A percentile compares a stretch with the other conserved stretches of the same genome.
Conservation (phyloP, 2,797 vertebrate genomes). For the Alca torda region DNA sequence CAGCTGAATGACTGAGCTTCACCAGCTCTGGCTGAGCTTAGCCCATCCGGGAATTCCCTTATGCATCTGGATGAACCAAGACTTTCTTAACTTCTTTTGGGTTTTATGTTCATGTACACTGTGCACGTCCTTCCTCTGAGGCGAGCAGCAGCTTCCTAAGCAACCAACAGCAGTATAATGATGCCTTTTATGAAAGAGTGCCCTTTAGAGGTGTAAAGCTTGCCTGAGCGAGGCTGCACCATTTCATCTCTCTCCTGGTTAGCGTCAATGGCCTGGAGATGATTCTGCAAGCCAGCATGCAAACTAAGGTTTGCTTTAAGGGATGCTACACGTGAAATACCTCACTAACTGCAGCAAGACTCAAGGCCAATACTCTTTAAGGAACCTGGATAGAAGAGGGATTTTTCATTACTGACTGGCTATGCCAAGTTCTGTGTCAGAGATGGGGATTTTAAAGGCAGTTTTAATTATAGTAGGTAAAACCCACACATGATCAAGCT, state of each 20-base stretch:
- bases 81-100: not conserved
- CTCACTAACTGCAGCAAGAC: constrained; percentile 3
- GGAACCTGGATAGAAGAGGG: not conserved
- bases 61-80: not conserved
- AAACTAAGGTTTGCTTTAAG: not conserved
- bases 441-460: constrained; percentile 24
- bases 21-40: not conserved
- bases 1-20: not conserved
- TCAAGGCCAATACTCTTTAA: not conserved
- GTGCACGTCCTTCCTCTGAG: not conserved
- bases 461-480: constrained; percentile 46
- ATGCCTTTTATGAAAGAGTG: not conserved
- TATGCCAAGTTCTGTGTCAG: not conserved
- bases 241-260: not conserved
- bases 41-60: not conserved
- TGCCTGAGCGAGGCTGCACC: not conserved
- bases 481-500: constrained; percentile 21
- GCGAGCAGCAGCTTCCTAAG: not conserved
- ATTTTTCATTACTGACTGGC: not conserved
- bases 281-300: not conserved
- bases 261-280: not conserved
- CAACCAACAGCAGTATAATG: not conserved
- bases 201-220: not conserved
- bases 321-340: not conserved
- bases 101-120: not conserved